Evolutionary conservation across 1,140 invertebrate genomes (phyloP), one percentile per base, ranked within the genome.

Genomic region (Bombus impatiens): DNA sequence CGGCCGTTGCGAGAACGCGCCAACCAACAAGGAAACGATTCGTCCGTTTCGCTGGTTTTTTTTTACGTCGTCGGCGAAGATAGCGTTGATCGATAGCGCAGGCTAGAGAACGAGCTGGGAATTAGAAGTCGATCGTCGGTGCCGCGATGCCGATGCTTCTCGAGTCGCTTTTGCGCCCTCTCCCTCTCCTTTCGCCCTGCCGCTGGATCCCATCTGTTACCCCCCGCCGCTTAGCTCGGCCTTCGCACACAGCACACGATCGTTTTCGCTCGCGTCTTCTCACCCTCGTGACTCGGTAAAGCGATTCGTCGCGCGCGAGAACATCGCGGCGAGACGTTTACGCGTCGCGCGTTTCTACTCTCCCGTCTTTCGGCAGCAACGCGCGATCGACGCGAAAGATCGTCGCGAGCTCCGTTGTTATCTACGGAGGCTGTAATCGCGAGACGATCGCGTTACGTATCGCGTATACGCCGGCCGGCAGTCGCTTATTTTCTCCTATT

Each of bases 101-200:
- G 4, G 47, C 28, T 1, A 37, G 62, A 59, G 78, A 87, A 90
- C 86, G 86, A 90, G 87, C 89, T 84, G 42, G 47, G 87, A 86
- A 91, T 91, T 89, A 90, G 78, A 40, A 89, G 75, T 65, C 84
- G 80, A 91, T 91, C 88, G 89, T 87, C 85, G 74, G 65, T 68
- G 53, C 71, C 70, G 65, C 74, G 32, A 32, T 32, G 59, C 72
- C 42, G 86, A 35, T 75, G 72, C 32, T 44, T 25, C 53, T 78
- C 78, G n/a, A 59, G 78, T 47, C 35, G 28, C 32, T 10, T 1
- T 8, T 40, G 28, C 44, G 32, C 32, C 32, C 32, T 1, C 32
- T 1, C 32, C 35, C 53, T 47, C 44, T 4, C 37, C 42, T 40
- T 40, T 15, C n/a, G n/a, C 35, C 1, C 57, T 32, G 40, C 9